Evolutionary conservation across 1,140 invertebrate species (phyloP), one percentile per base, ranked within the genome.

Genomic region (Aphidius gifuensis): DNA sequence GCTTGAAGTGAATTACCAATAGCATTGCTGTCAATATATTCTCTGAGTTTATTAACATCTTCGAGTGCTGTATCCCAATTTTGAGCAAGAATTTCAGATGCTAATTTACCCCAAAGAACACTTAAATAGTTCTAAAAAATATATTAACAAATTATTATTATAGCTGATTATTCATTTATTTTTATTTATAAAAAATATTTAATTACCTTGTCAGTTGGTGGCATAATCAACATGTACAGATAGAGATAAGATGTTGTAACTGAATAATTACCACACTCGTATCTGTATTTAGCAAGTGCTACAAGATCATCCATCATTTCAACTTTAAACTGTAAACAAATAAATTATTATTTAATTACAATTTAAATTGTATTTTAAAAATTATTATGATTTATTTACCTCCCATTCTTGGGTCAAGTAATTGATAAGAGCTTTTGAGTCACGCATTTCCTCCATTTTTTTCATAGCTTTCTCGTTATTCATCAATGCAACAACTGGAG

Each of bases 221-320:
- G 90, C 83, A 97, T 94, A 54, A 99, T 88, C 64, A 96, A 84
- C 78, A 97, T 89, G 73, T 98, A 97, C 73, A 98, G 96, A 73
- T 98, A 98, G 16, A 99, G 84, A 80, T 96, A 98, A 59, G 95
- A 95, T 5, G 94, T 91, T 6, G 97, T 91, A 66, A 92, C 88
- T 54, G 91, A 89, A 77, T 99, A 99, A 81, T 97, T 98, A 70
- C 97, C 98, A 85, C 96, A 99, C 71, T 99, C 97, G 75, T 98
- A 99, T 69, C 95, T 86, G 76, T 97, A 97, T 82, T 98, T 99
- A 53, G 96, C 96, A 74, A 97, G 86, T 70, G 92, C 91, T 72
- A 97, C 98, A 71, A 99, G 87, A 69, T 88, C 92, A 69, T 99
- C 95, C 76, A 98, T 90, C 88, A 94, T 96, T 73, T 96, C 93